Conservation (phyloP, 1,140 invertebrate genomes). For the Xylocopa sonorina region DNA sequence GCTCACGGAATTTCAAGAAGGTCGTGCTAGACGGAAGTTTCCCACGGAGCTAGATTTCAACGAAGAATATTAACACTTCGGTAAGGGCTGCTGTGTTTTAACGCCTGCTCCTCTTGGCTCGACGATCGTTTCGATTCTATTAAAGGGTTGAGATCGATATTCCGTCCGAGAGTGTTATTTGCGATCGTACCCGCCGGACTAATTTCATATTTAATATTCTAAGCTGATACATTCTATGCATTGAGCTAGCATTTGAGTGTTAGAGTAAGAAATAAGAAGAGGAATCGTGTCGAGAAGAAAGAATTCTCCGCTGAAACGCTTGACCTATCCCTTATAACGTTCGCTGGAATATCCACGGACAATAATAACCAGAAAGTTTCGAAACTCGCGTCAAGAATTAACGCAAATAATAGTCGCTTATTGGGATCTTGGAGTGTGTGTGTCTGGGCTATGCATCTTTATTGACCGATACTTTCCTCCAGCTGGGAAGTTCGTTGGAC, state of each 20-base stretch:
- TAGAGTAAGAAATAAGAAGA: background rate
- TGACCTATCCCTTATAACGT: conserved; percentile 3
- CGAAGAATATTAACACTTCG: conserved; percentile 63
- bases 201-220: too few relatives aligned
- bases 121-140: background rate
- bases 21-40: conserved; percentile 54
- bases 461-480: conserved; percentile 67
- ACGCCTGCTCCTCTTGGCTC: background rate
- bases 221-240: too few relatives aligned
- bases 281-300: conserved; percentile 24
- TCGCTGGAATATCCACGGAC: conserved; percentile 5
- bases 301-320: conserved; percentile 3
- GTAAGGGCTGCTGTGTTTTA: background rate
- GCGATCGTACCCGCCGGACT: too few relatives aligned
- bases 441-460: conserved; percentile 51
- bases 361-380: conserved; percentile 51
- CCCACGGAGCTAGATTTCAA: conserved; percentile 31
- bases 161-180: too few relatives aligned
- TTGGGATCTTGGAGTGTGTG: conserved; percentile 62
- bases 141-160: too few relatives aligned
- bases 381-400: conserved; percentile 58
- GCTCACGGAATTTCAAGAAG: conserved; percentile 57
- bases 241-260: too few relatives aligned
- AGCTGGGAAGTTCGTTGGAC: conserved; percentile 56
- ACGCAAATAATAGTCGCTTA: conserved; percentile 70